phyloP scores from a whole-genome alignment of 2,888 invertebrate species.

The Notocelia uddmanniana region DNA sequence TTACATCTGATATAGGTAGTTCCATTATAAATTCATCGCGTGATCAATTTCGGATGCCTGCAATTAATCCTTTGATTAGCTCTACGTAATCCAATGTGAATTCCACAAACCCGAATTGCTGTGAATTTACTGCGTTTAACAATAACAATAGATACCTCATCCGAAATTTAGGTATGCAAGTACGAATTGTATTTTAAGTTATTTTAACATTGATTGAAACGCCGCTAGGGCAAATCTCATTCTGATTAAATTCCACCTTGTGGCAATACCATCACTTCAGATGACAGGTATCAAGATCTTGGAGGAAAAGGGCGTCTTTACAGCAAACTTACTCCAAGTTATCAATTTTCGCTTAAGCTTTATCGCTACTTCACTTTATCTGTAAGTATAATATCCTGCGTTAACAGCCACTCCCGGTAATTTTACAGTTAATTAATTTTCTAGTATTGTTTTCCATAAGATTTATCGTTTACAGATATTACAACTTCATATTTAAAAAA shows the following conservation, averaged over 20 bases:
- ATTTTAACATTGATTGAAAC: slow-evolving; percentile 9
- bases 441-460: too few relatives aligned
- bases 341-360: slow-evolving; percentile 29
- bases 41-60: too few relatives aligned
- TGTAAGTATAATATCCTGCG: neutral
- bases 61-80: too few relatives aligned
- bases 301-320: slow-evolving; percentile 22
- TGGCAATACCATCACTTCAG: slow-evolving; percentile 39
- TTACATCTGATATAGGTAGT: too few relatives aligned
- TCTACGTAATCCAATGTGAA: too few relatives aligned
- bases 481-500: too few relatives aligned
- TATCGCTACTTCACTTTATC: slow-evolving; percentile 9
- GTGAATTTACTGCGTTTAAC: too few relatives aligned
- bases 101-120: too few relatives aligned
- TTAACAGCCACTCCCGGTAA: neutral
- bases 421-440: neutral
- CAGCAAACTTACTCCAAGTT: slow-evolving; percentile 30
- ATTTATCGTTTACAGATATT: too few relatives aligned
- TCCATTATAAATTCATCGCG: too few relatives aligned
- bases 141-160: too few relatives aligned
- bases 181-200: neutral
- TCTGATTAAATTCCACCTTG: slow-evolving; percentile 34
- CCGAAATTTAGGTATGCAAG: too few relatives aligned
- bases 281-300: slow-evolving; percentile 38
- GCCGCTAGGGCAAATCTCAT: slow-evolving; percentile 15